Conservation (phyloP, 2,113 vertebrate species). For the Muntiacus muntjak region DNA sequence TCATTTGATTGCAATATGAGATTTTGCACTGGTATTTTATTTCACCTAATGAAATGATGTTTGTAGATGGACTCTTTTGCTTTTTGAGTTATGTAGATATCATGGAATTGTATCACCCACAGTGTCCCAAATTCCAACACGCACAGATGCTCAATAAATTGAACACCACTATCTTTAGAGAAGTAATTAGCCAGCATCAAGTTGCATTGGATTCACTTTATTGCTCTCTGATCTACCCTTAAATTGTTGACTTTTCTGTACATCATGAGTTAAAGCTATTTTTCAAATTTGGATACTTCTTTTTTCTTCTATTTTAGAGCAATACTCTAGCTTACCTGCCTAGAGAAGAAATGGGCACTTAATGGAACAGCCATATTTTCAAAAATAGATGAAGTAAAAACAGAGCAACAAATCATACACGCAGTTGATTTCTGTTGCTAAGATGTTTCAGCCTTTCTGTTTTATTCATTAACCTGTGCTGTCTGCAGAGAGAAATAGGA, state of each 20-base stretch:
- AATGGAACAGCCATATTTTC: slow-evolving; percentile 27
- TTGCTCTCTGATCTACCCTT: slow-evolving; percentile 51
- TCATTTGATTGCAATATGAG: slow-evolving; percentile 52
- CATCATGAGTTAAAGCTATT: background rate
- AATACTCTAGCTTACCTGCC: background rate
- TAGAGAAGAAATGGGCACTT: background rate
- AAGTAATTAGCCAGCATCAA: slow-evolving; percentile 66
- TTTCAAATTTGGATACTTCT: background rate
- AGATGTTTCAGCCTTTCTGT: background rate
- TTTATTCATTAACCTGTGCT: slow-evolving; percentile 32
- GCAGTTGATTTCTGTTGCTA: background rate
- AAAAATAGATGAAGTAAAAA: slow-evolving; percentile 50
- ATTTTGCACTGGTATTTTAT: slow-evolving; percentile 25
- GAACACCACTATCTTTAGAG: slow-evolving; percentile 63
- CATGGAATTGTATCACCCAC: slow-evolving; percentile 67
- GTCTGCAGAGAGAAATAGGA: background rate
- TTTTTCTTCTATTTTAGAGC: background rate
- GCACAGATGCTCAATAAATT: slow-evolving; percentile 76
- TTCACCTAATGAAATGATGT: slow-evolving; percentile 63
- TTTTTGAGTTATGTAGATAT: slow-evolving; percentile 45
- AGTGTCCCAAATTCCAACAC: slow-evolving; percentile 70
- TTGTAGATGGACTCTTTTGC: slow-evolving; percentile 40
- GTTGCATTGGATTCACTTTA: slow-evolving; percentile 37
- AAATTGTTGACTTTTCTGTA: slow-evolving; percentile 37
- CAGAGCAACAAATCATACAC: slow-evolving; percentile 4